Conservation (phyloP, 53 echinoderm and acorn worm species). For the Pentamera pediparva region DNA sequence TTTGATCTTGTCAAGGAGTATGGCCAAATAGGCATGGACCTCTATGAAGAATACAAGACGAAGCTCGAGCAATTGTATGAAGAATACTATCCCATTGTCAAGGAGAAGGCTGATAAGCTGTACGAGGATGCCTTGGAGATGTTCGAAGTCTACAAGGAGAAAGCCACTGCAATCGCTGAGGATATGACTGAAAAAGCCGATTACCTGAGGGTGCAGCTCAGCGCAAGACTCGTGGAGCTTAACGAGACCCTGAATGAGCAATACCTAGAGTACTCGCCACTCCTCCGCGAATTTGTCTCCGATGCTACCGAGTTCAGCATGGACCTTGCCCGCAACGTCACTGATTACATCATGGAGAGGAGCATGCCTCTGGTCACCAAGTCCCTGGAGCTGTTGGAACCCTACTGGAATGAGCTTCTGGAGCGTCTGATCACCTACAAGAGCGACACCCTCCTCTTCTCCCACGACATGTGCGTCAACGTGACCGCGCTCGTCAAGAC, state of each 20-base stretch:
- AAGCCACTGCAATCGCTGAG: background rate
- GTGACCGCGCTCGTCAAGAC: slow-evolving; percentile 17
- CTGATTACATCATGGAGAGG: background rate
- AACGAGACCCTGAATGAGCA: background rate
- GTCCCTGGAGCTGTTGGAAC: background rate
- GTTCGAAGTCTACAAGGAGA: slow-evolving; percentile 34
- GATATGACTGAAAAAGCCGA: slow-evolving; percentile 1
- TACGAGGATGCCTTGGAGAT: slow-evolving; percentile 16
- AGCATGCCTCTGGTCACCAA: slow-evolving; percentile 9
- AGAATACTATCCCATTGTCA: slow-evolving; percentile 20
- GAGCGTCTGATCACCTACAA: slow-evolving; percentile 14
- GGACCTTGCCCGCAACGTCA: slow-evolving; percentile 21
- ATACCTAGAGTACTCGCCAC: background rate
- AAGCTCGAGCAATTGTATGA: slow-evolving; percentile 22
- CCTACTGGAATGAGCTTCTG: background rate
- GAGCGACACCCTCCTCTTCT: background rate
- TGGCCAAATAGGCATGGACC: slow-evolving; percentile 27
- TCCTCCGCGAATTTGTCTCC: slow-evolving; percentile 4
- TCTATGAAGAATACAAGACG: slow-evolving; percentile 24
- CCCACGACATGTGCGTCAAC: slow-evolving; percentile 30
- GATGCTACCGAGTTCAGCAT: slow-evolving; percentile 5
- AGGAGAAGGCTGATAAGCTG: slow-evolving; percentile 24
- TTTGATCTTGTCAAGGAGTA: slow-evolving; percentile 34
- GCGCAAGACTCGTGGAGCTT: slow-evolving; percentile 34
- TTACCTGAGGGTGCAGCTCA: too few species aligned